These are phyloP conservation scores for Drosophila melanica DNA, from an alignment of 1,140 invertebrate genomes.

Conservation along the genomic window DNA sequence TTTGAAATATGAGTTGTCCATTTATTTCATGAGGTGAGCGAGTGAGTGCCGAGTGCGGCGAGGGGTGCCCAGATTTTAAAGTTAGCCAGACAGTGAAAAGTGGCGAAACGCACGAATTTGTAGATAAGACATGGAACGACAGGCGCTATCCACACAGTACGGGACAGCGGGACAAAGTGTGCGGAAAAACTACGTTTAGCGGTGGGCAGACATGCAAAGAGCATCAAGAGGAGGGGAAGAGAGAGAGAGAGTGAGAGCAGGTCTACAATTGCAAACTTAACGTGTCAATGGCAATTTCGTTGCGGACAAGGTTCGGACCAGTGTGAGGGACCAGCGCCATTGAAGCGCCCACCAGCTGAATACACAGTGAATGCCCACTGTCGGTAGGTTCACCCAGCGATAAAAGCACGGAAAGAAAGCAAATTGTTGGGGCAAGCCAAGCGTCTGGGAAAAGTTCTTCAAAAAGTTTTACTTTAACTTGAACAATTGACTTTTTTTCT, in stretches of 20 bases:
- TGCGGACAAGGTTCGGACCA: background rate
- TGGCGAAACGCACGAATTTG: constrained; percentile 58
- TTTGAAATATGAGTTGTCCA: constrained; percentile 68
- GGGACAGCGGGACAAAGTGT: constrained; percentile 62
- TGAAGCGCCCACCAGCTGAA: constrained; percentile 33
- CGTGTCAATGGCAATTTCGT: constrained; percentile 77
- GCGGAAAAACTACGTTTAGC: constrained; percentile 77
- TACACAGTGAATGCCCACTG: constrained; percentile 20
- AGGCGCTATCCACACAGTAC: constrained; percentile 70
- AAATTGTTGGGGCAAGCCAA: constrained; percentile 46
- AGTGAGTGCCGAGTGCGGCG: background rate
- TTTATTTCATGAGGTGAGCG: constrained; percentile 22
- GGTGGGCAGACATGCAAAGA: constrained; percentile 52
- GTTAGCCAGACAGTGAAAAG: constrained; percentile 35
- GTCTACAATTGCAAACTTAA: constrained; percentile 78
- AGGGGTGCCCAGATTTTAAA: constrained; percentile 45
- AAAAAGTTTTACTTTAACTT: constrained; percentile 81
- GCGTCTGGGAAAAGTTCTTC: constrained; percentile 73
- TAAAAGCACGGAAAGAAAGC: constrained; percentile 73
- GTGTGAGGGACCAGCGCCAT: background rate
- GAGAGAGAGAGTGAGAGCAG: constrained; percentile 8
- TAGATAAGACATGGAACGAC: constrained; percentile 75
- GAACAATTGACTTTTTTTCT: constrained; percentile 72
- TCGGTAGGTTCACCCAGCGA: constrained; percentile 24
- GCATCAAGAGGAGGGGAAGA: background rate